Conservation (phyloP, 2,888 invertebrate genomes). For the Conus canariensis region DNA sequence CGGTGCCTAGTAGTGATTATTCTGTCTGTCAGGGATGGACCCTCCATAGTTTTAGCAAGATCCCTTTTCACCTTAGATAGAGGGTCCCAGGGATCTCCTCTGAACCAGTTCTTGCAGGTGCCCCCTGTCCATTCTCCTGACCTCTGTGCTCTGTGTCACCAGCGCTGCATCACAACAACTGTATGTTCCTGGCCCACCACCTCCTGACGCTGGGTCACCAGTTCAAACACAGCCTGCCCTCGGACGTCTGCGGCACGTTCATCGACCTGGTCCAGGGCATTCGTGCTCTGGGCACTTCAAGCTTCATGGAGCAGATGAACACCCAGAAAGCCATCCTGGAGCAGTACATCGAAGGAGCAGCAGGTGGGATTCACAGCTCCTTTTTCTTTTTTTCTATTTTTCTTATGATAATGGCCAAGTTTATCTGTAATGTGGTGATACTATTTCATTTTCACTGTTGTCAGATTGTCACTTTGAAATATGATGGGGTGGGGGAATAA, state of each 20-base stretch:
- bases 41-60: too few species aligned
- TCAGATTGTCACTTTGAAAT: not conserved
- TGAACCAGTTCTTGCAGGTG: too few species aligned
- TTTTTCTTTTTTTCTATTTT: not conserved
- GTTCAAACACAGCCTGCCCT: conserved; percentile 84
- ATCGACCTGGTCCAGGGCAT: conserved; percentile 85
- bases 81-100: too few species aligned
- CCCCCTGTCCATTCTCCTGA: too few species aligned
- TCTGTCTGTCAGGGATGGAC: too few species aligned
- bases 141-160: conserved; percentile 24
- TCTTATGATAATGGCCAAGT: not conserved
- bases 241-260: conserved; percentile 83
- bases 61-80: too few species aligned
- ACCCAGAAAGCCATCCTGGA: conserved; percentile 88
- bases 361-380: conserved; percentile 81
- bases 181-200: conserved; percentile 90
- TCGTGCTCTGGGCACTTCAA: conserved; percentile 85
- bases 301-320: conserved; percentile 87
- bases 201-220: conserved; percentile 85
- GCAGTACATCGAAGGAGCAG: conserved; percentile 86
- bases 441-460: not conserved
- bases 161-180: conserved; percentile 87
- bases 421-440: too few species aligned
- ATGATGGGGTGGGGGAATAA: too few species aligned
- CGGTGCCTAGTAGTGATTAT: too few species aligned